Evolutionary conservation across 2,113 vertebrate species (phyloP), one percentile per base, ranked within the genome.

Genomic region (Onychostoma macrolepis): DNA sequence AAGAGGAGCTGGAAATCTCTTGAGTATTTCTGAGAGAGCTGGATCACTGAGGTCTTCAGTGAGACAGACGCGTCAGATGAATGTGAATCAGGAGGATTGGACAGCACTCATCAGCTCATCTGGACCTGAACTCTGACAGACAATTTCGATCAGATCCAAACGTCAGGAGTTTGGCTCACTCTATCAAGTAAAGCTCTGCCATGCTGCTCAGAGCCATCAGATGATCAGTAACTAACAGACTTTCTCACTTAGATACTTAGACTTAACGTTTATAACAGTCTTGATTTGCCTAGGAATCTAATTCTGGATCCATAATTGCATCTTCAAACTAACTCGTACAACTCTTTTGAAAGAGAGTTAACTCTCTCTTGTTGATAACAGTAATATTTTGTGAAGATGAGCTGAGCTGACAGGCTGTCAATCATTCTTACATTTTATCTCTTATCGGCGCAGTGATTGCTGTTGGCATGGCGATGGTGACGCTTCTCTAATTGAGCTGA

Each of bases 351-450:
- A 80, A 36, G 63, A 83, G 43, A 79, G 50, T 79, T 79, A 61
- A 38, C 90, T 91, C 88, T 92, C 88, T 86, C 88, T 77, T 41
- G 81, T 89, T 53, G 91, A 86, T 89, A 86, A 89, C 91, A 65
- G 89, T 91, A 88, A 92, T 88, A 87, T 93, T 92, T 88, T 90
- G 91, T 88, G 50, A 86, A 88, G 91, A 89, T 90, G 92, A 91
- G 88, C 91, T 87, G 90, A 92, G 92, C 93, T 94, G 94, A 94
- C 92, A 91, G 94, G 92, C 92, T 94, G 94, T 93, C 93, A 94
- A 92, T 95, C 93, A 93, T 92, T 90, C 87, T 89, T 88, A 93
- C 90, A 92, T 92, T 90, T 88, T 91, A 89, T 90, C 92, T 91
- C 92, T 91, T 90, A 92, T 93, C 85, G 89, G 93, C 90, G 88